Conservation (phyloP, 2,888 invertebrate species). For the Odontocolon sp. region DNA sequence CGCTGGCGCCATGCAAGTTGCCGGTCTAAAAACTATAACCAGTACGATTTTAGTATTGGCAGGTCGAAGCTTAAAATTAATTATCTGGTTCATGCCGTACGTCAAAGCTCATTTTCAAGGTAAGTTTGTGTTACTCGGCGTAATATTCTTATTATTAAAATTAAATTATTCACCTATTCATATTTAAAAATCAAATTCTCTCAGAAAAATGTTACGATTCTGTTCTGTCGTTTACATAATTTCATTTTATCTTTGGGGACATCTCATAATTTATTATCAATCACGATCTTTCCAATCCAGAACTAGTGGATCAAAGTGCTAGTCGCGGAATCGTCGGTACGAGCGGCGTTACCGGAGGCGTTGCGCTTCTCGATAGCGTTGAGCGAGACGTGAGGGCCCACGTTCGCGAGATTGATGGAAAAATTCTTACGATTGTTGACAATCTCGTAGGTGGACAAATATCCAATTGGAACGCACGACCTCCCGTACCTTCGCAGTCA, state of each 20-base stretch:
- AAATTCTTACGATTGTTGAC: conserved; percentile 94
- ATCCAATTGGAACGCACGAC: conserved; percentile 95
- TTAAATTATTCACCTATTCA: no score
- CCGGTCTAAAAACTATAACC: conserved; percentile 96
- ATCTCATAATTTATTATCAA: no score
- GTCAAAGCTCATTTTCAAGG: conserved; percentile 87
- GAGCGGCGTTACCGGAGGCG: conserved; percentile 74
- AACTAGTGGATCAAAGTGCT: conserved; percentile 74
- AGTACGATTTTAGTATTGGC: conserved; percentile 95
- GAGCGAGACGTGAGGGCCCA: conserved; percentile 93
- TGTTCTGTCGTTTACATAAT: no score
- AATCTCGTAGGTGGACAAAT: conserved; percentile 91
- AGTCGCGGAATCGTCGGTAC: conserved; percentile 70
- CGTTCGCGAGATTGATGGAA: conserved; percentile 94
- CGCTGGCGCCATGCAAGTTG: conserved; percentile 97
- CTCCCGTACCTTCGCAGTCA: conserved; percentile 96
- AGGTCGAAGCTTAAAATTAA: conserved; percentile 90
- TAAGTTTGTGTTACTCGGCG: conserved; percentile 64
- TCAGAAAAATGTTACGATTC: no score
- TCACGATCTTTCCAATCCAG: no score
- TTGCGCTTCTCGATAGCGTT: conserved; percentile 84
- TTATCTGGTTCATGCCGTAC: conserved; percentile 90
- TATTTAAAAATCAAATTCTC: no score
- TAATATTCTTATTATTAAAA: no score
- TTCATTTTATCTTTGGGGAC: no score